Evolutionary conservation across 2,113 vertebrate genomes (phyloP).

Genomic region (Bos javanicus): DNA sequence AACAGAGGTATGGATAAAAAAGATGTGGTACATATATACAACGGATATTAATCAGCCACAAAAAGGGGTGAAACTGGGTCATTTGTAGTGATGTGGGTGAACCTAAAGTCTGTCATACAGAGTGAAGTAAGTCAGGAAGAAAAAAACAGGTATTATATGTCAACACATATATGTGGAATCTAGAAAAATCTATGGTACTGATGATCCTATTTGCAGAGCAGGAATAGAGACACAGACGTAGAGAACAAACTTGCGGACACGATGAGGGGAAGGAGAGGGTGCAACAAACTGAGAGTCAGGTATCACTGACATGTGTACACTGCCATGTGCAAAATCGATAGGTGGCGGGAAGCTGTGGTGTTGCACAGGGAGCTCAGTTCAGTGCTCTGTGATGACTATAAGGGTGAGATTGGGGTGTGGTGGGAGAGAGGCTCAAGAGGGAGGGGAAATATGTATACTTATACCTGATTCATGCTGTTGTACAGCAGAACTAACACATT

Average conservation of each 20-base stretch:
- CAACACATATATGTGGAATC: neutral
- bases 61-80: neutral
- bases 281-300: fast-evolving
- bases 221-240: neutral
- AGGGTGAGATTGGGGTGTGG: neutral
- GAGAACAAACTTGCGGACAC: fast-evolving
- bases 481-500: neutral
- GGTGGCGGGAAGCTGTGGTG: neutral
- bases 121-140: neutral
- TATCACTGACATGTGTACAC: neutral
- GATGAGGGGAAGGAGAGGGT: neutral
- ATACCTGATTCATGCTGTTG: neutral
- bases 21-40: neutral
- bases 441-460: neutral
- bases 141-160: neutral
- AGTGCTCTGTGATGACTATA: neutral
- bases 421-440: neutral
- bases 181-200: neutral
- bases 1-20: neutral
- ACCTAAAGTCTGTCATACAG: neutral
- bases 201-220: neutral
- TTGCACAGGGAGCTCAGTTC: neutral
- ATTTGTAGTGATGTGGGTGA: neutral
- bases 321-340: fast-evolving
- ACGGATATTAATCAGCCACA: neutral